A percentile compares a stretch with the other conserved stretches of the same genome.
Conservation (phyloP, 2,888 invertebrate species). For the Drosophila borborema region DNA sequence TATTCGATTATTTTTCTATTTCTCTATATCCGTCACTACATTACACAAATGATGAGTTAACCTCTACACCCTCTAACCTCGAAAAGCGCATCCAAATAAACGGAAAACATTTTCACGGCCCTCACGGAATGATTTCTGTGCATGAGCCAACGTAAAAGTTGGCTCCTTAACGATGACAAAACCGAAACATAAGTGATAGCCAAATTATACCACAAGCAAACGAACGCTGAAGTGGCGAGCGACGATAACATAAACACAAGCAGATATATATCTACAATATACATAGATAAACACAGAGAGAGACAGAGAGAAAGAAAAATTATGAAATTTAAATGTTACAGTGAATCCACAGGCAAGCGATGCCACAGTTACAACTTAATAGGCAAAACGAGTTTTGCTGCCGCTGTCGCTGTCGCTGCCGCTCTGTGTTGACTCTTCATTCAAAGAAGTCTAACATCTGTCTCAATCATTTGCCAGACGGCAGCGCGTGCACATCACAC, state of each 20-base stretch:
- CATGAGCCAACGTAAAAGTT: conserved; percentile 28
- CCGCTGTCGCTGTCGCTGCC: neutral
- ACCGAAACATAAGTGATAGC: conserved; percentile 64
- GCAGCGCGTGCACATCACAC: conserved; percentile 59
- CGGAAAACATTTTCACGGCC: conserved; percentile 63
- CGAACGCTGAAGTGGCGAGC: conserved; percentile 56
- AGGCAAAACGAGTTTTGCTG: conserved; percentile 47
- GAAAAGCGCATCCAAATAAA: conserved; percentile 7
- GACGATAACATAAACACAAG: neutral
- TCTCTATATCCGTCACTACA: neutral
- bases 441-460: conserved; percentile 36
- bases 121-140: conserved; percentile 26
- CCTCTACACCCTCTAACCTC: neutral
- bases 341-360: conserved; percentile 38
- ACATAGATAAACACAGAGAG: too few species aligned
- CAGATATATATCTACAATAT: neutral
- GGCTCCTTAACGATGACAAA: conserved; percentile 63
- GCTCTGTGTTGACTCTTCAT: neutral
- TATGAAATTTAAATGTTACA: conserved; percentile 73
- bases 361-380: conserved; percentile 34
- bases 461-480: conserved; percentile 63
- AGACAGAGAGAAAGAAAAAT: conserved; percentile 58
- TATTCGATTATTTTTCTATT: too few species aligned
- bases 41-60: neutral
- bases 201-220: conserved; percentile 67